Evolutionary conservation across 2,888 invertebrate species (phyloP), one percentile per base, ranked within the genome.

Genomic region (Belgica antarctica): DNA sequence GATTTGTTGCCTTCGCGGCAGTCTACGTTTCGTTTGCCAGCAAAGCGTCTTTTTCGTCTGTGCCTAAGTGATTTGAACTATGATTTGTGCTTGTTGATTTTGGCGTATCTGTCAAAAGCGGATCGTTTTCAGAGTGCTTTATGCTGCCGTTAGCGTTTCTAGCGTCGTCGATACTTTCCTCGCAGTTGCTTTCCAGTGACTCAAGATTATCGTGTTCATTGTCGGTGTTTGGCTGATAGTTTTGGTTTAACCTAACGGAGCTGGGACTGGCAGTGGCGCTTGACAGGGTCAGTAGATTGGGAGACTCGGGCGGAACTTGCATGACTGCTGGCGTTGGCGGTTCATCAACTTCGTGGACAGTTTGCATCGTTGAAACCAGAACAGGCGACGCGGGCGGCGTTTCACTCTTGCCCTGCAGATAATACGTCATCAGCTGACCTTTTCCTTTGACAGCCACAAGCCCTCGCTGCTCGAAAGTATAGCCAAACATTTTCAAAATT

Each of bases 361-460:
- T 78, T 73, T 81, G 80, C 79, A 80, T 81, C 25, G 75, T 75
- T 1, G 74, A 71, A 8, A 72, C 19, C 59, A 74, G 61, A 17
- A 74, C 72, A 31, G 74, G 74, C 12, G 73, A 74, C 28, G 73
- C 52, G 19, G 71, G 65, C 31, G 22, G 61, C 7, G 59, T 70
- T 17, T 59, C 59, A 72, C 79, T 79, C 2, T 81, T 79, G 77
- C 83, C 89, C 77, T 85, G 83, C 73, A 97, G 82, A 78, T 96
- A 96, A 80, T 94, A 96, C 1, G 96, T 97, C 88, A 95, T 91
- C 71, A 97, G 84, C 78, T 96, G 91, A 12, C 97, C 97, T 81
- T 97, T 98, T 74, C 97, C 97, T 81, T 98, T 98, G 59, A 98
- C 97, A 47, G 92, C 89, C 12, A 98, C 96, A 72, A 96, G 82